phyloP scores from a whole-genome alignment of 2,113 vertebrate species.

The Paratilapia polleni region DNA sequence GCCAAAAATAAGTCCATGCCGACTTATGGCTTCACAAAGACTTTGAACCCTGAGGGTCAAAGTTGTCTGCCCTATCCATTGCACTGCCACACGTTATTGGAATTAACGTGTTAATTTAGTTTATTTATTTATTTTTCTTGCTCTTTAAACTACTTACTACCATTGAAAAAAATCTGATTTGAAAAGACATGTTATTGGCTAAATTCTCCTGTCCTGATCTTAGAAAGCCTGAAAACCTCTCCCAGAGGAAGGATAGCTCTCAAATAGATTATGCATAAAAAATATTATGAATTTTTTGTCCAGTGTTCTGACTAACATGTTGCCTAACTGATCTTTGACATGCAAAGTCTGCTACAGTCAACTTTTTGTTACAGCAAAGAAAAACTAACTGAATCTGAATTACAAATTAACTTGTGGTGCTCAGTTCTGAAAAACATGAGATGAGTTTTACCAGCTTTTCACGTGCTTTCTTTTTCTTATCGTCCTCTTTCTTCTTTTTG shows the following conservation, averaged over 20 bases:
- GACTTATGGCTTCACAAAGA: background rate
- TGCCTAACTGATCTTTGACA: rapidly evolving
- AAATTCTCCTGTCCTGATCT: background rate
- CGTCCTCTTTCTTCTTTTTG: conserved; percentile 97
- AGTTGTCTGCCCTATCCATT: background rate
- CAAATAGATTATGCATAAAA: background rate
- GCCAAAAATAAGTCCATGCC: too few relatives aligned
- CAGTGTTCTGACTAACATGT: background rate
- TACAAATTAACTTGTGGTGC: background rate
- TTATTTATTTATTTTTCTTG: background rate
- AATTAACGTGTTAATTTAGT: too few relatives aligned
- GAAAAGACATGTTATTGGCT: background rate
- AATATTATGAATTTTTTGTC: background rate
- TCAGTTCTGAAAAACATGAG: background rate
- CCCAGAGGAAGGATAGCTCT: background rate
- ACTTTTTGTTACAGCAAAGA: background rate
- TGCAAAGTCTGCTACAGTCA: background rate
- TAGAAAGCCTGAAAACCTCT: background rate
- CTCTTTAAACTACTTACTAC: background rate
- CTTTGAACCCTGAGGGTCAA: background rate
- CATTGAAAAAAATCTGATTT: background rate
- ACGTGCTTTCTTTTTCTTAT: conserved; percentile 91
- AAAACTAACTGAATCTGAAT: background rate
- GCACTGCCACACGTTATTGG: too few relatives aligned
- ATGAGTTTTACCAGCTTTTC: conserved; percentile 80